Conservation (phyloP, 2,113 vertebrate genomes). For the Empidonax alnorum region DNA sequence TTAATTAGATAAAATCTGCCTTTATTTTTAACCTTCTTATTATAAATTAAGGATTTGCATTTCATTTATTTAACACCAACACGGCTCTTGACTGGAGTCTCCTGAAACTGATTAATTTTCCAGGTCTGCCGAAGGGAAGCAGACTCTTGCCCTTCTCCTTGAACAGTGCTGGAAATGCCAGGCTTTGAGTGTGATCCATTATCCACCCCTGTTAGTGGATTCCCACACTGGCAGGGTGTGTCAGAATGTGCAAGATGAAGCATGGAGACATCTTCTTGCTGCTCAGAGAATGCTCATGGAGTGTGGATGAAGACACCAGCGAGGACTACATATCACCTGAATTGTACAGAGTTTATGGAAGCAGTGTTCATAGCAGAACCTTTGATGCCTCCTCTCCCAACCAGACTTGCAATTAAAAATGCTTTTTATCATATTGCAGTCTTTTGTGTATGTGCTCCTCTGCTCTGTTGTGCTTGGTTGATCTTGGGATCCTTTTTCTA, state of each 20-base stretch:
- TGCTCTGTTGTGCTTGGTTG: not conserved
- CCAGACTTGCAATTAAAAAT: not conserved
- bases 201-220: not conserved
- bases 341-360: too few relatives aligned
- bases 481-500: not conserved
- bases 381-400: not conserved
- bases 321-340: fast-evolving
- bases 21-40: not conserved
- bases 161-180: not conserved
- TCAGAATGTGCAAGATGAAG: not conserved
- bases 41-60: not conserved
- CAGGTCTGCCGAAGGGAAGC: not conserved
- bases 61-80: not conserved
- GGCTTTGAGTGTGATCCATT: not conserved
- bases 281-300: not conserved
- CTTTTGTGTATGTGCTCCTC: not conserved
- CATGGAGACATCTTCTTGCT: not conserved
- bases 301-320: not conserved
- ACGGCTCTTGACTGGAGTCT: not conserved
- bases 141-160: not conserved
- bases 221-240: not conserved
- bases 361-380: not conserved
- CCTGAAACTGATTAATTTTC: not conserved
- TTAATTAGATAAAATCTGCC: not conserved
- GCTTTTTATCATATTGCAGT: fast-evolving